A percentile compares a stretch with the other conserved stretches of the same genome.
Conservation (phyloP, 1,140 invertebrate genomes). For the Gryon sp. region DNA sequence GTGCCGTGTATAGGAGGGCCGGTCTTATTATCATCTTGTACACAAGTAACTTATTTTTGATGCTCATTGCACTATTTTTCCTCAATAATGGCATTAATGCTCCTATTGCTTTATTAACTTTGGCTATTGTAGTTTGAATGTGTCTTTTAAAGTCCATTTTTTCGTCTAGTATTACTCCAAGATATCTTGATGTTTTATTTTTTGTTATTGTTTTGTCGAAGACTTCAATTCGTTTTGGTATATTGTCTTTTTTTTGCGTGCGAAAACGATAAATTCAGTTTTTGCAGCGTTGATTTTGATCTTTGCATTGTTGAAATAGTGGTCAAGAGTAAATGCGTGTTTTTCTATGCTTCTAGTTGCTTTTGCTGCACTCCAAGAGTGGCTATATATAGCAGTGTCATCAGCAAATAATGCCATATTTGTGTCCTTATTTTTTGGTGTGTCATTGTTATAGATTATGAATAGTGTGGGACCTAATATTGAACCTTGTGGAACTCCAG, state of each 20-base stretch:
- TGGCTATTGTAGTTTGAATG: conserved; percentile 28
- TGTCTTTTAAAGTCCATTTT: conserved; percentile 56
- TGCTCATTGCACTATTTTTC: conserved; percentile 35
- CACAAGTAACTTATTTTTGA: conserved; percentile 60
- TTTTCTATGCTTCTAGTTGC: no score
- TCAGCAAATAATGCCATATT: no score
- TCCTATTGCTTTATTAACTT: conserved; percentile 50
- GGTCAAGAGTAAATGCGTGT: no score
- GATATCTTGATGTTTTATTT: conserved; percentile 32
- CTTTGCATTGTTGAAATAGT: conserved; percentile 48
- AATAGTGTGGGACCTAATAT: no score
- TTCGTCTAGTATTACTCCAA: conserved; percentile 60
- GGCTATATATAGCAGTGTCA: no score
- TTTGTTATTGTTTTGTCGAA: background rate
- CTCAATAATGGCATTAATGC: conserved; percentile 51
- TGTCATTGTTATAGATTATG: no score
- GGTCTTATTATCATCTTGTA: conserved; percentile 54
- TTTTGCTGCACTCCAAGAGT: no score
- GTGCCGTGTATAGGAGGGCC: conserved; percentile 23
- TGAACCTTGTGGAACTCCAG: no score
- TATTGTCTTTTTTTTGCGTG: conserved; percentile 5
- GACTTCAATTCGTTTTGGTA: background rate
- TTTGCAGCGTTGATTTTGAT: conserved; percentile 62
- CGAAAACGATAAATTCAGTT: conserved; percentile 56
- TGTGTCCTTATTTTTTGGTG: no score